These are phyloP conservation scores for Coccyzus lansbergi DNA, from an alignment of 2,797 vertebrate genomes.

Conservation along the genomic window DNA sequence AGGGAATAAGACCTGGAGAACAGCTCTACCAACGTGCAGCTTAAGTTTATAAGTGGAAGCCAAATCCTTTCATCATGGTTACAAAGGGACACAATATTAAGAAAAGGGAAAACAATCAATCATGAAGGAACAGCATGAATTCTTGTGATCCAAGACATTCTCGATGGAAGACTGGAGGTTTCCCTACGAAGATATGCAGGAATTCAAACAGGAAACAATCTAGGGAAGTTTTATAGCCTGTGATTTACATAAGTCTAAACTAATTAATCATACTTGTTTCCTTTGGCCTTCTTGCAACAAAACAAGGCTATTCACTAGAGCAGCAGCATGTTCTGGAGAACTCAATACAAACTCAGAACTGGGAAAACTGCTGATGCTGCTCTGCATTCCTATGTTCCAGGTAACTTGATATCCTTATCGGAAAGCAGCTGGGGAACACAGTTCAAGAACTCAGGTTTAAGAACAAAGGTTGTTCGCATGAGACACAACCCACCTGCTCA, in stretches of 20 bases:
- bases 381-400: conserved; percentile 11
- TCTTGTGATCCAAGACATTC: neutral
- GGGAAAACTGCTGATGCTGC: conserved; percentile 41
- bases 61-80: neutral
- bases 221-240: neutral
- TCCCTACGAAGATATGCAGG: neutral
- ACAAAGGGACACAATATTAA: neutral
- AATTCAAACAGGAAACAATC: conserved; percentile 41
- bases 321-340: neutral
- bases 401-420: conserved; percentile 27
- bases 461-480: neutral
- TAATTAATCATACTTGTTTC: conserved; percentile 25
- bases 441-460: conserved; percentile 17
- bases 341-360: neutral
- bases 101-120: neutral
- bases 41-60: neutral
- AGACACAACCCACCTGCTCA: neutral
- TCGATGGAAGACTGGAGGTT: neutral
- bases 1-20: neutral
- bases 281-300: conserved; percentile 6
- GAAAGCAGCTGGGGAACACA: neutral
- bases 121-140: neutral
- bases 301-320: neutral
- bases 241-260: neutral
- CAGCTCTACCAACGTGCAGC: neutral